Evolutionary conservation across 2,113 vertebrate species (phyloP), one percentile per base, ranked within the genome.

Genomic region (Hypanus sabinus): DNA sequence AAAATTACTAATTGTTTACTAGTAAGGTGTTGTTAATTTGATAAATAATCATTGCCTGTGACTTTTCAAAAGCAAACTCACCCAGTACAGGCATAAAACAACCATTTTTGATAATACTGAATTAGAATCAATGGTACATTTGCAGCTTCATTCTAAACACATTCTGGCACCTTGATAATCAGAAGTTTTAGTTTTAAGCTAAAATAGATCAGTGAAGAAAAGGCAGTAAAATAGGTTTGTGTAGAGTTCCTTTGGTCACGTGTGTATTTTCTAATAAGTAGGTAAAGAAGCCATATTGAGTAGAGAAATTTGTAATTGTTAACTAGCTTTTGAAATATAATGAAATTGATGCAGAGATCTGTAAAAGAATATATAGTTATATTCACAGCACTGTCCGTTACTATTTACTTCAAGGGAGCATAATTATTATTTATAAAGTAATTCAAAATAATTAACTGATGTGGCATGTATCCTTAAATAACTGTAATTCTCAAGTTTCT

Each of bases 41-140:
- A 93, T 38, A 93, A 75, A 93, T 90, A 90, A n/a, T 90, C 85
- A 90, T 68, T 62, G 30, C 65, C 91, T 93, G 46, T 93, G 36
- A 73, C n/a, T 73, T 93, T 46, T 92, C 27, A 93, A 71, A 93
- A 93, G 68, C 36, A 75, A 71, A 93, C 55, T 73, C 70, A 55
- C 91, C 46, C 38, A 16, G 91, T 55, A 73, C 36, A 73, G 36
- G 73, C 91, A 93, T 8, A 73, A 73, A 73, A 9, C 73, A 73
- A 73, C 68, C 68, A 46, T 73, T 93, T 92, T 68, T 93, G 20
- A 93, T 55, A 24, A 73, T 73, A 73, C 36, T 71, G 33, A 93
- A 93, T 75, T 73, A 93, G 9, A 93, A 93, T 22, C 36, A 14
- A 73, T 30, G 68, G 36, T 16, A 93, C 68, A 93, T 55, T 93